A percentile compares a stretch with the other conserved stretches of the same genome.
phyloP scores from a whole-genome alignment of 2,888 invertebrate genomes.

The Bombyx huttoni region DNA sequence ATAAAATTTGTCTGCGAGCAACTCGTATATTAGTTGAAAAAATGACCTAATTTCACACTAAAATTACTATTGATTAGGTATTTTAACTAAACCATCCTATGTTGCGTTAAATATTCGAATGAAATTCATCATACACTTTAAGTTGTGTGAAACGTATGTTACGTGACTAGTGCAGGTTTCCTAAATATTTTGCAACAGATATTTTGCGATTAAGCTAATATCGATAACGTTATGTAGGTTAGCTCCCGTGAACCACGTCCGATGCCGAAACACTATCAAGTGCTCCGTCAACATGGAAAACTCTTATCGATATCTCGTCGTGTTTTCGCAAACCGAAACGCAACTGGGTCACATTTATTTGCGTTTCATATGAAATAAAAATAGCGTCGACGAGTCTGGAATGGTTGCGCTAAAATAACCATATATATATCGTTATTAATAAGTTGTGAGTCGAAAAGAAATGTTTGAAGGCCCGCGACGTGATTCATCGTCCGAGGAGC shows the following conservation, averaged over 20 bases:
- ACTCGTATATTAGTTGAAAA: no score
- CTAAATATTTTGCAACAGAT: slow-evolving; percentile 39
- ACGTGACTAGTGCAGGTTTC: slow-evolving; percentile 10
- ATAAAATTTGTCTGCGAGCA: no score
- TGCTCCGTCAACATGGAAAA: slow-evolving; percentile 53
- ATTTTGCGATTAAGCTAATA: slow-evolving; percentile 48
- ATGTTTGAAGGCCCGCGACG: slow-evolving; percentile 42
- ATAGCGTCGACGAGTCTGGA: slow-evolving; percentile 38
- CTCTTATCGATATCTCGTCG: slow-evolving; percentile 46
- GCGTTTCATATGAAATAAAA: slow-evolving; percentile 26
- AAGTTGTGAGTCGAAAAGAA: slow-evolving; percentile 37
- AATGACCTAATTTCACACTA: no score
- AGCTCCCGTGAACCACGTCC: slow-evolving; percentile 52
- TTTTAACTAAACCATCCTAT: not conserved
- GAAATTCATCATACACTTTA: no score
- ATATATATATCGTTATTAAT: slow-evolving; percentile 23
- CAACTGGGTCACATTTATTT: slow-evolving; percentile 57
- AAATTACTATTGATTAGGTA: not conserved
- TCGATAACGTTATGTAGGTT: slow-evolving; percentile 60
- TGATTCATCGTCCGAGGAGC: slow-evolving; percentile 55
- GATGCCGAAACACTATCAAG: slow-evolving; percentile 64
- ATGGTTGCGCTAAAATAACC: slow-evolving; percentile 30
- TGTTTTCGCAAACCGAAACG: slow-evolving; percentile 41
- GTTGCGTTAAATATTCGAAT: not conserved
- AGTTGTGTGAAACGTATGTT: not conserved